A percentile compares a stretch with the other conserved stretches of the same genome.
phyloP scores from a whole-genome alignment of 2,113 vertebrate species.

The Rhegmatorhina hoffmannsi region DNA sequence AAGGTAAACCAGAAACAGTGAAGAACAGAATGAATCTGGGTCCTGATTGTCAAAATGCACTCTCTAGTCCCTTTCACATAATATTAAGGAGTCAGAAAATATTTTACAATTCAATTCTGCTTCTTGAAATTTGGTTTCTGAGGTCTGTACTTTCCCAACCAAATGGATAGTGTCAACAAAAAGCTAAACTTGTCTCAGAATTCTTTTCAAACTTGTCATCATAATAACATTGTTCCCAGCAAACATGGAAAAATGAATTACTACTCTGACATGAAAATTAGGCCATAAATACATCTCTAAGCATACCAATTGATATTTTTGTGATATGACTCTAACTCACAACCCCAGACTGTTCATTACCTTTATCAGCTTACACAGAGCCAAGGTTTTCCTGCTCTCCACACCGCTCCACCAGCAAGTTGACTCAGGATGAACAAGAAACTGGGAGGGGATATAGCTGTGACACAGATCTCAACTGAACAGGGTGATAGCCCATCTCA shows the following conservation, averaged over 20 bases:
- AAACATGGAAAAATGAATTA: not conserved
- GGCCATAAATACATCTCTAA: not conserved
- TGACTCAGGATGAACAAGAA: not conserved
- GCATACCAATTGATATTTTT: not conserved
- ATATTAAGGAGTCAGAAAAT: not conserved
- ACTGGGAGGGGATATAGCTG: rapidly evolving
- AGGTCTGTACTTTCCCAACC: not conserved
- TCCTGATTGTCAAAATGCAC: not conserved
- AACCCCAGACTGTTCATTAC: not conserved
- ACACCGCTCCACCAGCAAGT: no score
- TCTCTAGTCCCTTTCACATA: not conserved
- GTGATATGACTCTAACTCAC: not conserved
- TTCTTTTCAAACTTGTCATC: no score
- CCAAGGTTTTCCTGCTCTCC: not conserved
- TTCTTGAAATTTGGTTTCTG: not conserved
- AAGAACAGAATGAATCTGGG: not conserved
- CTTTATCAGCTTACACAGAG: not conserved
- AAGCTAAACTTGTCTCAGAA: not conserved
- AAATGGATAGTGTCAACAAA: not conserved
- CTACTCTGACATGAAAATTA: not conserved
- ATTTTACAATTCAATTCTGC: not conserved
- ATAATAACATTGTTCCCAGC: not conserved
- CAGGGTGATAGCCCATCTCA: not conserved
- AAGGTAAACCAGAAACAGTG: not conserved
- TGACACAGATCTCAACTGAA: rapidly evolving